A percentile compares a stretch with the other conserved stretches of the same genome.
These are phyloP conservation scores for Temnothorax curvispinosus DNA, from an alignment of 1,140 invertebrate genomes.

Conservation along the genomic window DNA sequence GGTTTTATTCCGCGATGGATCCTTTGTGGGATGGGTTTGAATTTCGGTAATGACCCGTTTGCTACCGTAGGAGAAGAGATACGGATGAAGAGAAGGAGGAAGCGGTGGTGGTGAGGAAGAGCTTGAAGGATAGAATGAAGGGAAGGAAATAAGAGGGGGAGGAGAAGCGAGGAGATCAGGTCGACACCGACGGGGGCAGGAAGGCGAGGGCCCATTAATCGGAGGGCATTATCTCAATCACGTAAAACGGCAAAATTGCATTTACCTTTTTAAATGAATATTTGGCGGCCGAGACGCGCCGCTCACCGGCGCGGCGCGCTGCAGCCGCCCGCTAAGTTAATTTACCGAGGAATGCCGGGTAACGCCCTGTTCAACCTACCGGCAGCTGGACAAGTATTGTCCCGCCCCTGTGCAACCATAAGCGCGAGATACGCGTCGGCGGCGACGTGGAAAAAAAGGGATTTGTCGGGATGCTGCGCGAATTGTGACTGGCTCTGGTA, in stretches of 20 bases:
- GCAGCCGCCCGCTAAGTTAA: conserved; percentile 85
- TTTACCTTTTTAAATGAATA: conserved; percentile 87
- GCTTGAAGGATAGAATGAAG: conserved; percentile 49
- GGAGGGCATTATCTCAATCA: conserved; percentile 86
- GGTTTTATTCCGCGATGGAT: conserved; percentile 66
- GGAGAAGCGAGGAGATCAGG: conserved; percentile 56
- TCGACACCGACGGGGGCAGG: conserved; percentile 33
- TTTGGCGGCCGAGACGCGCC: conserved; percentile 83
- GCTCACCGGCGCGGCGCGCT: conserved; percentile 62
- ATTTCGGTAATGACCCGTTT: conserved; percentile 83
- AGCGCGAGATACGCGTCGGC: conserved; percentile 54
- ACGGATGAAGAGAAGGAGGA: conserved; percentile 54
- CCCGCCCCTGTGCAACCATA: conserved; percentile 70
- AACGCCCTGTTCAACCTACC: conserved; percentile 84
- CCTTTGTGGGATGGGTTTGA: conserved; percentile 75
- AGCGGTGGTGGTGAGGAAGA: conserved; percentile 45
- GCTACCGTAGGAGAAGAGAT: conserved; percentile 79
- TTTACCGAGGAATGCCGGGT: conserved; percentile 85
- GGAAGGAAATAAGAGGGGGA: neutral
- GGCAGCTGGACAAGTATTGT: conserved; percentile 77
- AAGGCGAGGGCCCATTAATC: conserved; percentile 82
- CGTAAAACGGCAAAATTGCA: conserved; percentile 86
- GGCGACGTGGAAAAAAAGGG: neutral
- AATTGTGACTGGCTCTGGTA: neutral
- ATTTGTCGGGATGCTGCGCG: conserved; percentile 20